Evolutionary conservation across 2,888 invertebrate species (phyloP).

Genomic region (Colletes collaris): DNA sequence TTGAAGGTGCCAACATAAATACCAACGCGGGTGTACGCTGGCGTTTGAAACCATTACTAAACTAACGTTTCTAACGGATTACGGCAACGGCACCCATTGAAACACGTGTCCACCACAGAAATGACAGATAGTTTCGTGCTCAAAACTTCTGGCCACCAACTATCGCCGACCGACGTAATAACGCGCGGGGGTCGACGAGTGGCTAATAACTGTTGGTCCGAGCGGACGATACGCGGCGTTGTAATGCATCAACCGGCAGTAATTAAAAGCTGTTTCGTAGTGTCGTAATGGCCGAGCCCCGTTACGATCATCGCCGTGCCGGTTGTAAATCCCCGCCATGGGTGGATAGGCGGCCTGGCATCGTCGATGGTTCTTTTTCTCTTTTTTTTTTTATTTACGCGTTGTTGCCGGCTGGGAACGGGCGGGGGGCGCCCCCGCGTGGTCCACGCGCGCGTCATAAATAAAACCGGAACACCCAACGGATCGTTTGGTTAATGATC

Average conservation of each 20-base stretch:
- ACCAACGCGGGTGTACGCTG: too few relatives aligned
- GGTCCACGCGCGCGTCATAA: conserved; percentile 49
- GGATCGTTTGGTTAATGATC: conserved; percentile 60
- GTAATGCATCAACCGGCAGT: conserved; percentile 69
- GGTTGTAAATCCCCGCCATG: conserved; percentile 58
- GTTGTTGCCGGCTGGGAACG: conserved; percentile 31
- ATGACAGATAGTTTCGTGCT: conserved; percentile 11
- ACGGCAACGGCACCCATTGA: background rate
- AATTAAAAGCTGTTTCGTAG: conserved; percentile 70
- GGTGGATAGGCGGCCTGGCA: conserved; percentile 39
- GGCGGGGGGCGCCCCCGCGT: conserved; percentile 23
- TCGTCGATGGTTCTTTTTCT: conserved; percentile 7
- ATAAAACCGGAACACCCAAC: conserved; percentile 56
- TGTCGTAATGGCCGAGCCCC: conserved; percentile 61
- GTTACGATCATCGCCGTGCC: conserved; percentile 64
- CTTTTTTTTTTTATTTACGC: conserved; percentile 8
- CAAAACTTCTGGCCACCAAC: conserved; percentile 27
- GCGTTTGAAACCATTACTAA: background rate
- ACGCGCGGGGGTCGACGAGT: conserved; percentile 60
- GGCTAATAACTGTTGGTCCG: conserved; percentile 65
- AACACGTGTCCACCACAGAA: conserved; percentile 15
- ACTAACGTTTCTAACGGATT: conserved; percentile 4
- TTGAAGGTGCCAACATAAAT: too few relatives aligned
- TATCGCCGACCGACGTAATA: conserved; percentile 52
- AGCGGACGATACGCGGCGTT: conserved; percentile 41